Base-by-base conservation (phyloP, 2,113 vertebrate genomes). In the Fregetta grallaria region DNA sequence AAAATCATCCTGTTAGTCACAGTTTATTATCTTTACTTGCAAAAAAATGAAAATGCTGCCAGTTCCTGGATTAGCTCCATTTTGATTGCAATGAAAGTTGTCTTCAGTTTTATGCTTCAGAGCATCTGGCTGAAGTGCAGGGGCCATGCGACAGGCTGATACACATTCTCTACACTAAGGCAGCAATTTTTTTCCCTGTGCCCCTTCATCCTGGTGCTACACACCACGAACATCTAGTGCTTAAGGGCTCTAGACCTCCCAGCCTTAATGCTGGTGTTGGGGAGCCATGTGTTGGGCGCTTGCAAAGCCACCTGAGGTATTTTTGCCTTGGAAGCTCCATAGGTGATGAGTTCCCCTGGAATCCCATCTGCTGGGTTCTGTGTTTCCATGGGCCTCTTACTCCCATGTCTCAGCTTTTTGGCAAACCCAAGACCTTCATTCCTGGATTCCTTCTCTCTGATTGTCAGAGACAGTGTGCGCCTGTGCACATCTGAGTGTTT, bases 1-100 rank as follows among this genome's bases (percentile, higher is more conserved):
- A 80, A 90, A 86, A 66, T 86, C 22, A 90, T 86, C 63, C 47
- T 94, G 47, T 91, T 86, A 92, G 86, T 89, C 86, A 82, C 40
- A 53, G 79, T 91, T 87, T 85, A 84, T 88, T 94, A 75, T 61
- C 65, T 86, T 67, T 29, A 42, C 30, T 58, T 58, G 12, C 7
- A 61, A 62, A 73, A 58, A 32, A 50, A 13, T 4, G 6, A 21
- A 50, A 30, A 32, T 47, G n/a, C 65, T 89, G 53, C 42, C 61
- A 81, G 76, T 32, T 93, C 36, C 91, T 89, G 86, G 79, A 75
- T 45, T 34, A 45, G 62, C n/a, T 92, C 61, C 68, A 61, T 34
- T 88, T 36, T 86, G 83, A 68, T 55, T 74, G 44, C 13, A 74
- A 10, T 29, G 68, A 61, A 84, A 59, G 17, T 30, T 84, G 42